These are phyloP conservation scores for Agrochola lota DNA, from an alignment of 2,888 invertebrate genomes.

Conservation along the genomic window DNA sequence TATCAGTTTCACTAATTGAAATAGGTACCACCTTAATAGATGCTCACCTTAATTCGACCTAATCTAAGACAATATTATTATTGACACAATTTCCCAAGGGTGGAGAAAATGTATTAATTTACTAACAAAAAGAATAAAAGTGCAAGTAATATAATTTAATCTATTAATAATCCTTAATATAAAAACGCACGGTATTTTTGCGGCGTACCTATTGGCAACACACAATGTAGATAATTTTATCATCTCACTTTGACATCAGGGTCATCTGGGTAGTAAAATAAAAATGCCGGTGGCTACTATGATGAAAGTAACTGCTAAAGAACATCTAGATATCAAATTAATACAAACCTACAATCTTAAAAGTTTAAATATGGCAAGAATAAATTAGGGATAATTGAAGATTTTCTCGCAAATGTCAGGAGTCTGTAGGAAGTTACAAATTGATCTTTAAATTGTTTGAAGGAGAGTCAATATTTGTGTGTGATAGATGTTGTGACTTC, in stretches of 20 bases:
- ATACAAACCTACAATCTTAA: conserved; percentile 22
- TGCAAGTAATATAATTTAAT: not conserved
- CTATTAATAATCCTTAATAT: conserved; percentile 23
- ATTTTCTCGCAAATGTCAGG: conserved; percentile 49
- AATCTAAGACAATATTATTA: not conserved
- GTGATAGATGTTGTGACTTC: conserved; percentile 74
- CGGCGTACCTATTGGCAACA: conserved; percentile 60
- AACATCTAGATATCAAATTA: conserved; percentile 47
- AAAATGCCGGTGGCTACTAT: conserved; percentile 50
- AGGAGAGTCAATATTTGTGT: conserved; percentile 72
- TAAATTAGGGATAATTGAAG: conserved; percentile 30
- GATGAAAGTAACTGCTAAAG: conserved; percentile 57
- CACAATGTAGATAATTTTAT: conserved; percentile 66
- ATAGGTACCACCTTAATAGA: conserved; percentile 8
- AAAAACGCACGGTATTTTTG: conserved; percentile 54
- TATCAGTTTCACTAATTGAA: conserved; percentile 19
- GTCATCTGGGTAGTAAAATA: conserved; percentile 65
- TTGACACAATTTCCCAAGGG: not conserved
- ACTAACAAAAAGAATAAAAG: not conserved
- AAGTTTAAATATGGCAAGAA: conserved; percentile 37
- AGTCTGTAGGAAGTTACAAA: conserved; percentile 52
- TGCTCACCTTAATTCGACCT: not conserved
- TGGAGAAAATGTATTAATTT: not conserved
- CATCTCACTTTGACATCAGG: conserved; percentile 65
- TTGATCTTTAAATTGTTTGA: conserved; percentile 68